phyloP scores from a whole-genome alignment of 2,797 vertebrate species.

The Xiphorhynchus erythropygius region DNA sequence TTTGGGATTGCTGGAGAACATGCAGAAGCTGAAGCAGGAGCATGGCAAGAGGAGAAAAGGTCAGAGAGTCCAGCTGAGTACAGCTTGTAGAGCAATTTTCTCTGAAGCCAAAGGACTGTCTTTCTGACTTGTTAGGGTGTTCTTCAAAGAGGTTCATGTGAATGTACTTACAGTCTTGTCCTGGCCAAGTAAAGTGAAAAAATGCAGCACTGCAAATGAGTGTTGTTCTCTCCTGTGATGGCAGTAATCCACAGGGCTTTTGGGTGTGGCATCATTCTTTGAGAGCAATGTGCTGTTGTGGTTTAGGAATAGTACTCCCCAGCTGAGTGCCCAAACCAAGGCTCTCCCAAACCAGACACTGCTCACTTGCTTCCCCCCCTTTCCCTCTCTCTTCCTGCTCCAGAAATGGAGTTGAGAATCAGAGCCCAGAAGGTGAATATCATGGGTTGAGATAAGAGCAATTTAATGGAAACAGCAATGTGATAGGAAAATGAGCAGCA shows the following conservation, averaged over 20 bases:
- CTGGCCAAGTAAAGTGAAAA: neutral
- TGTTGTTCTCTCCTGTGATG: neutral
- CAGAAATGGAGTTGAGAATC: neutral
- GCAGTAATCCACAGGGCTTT: neutral
- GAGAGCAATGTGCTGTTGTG: neutral
- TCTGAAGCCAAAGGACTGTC: neutral
- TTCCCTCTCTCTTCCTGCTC: neutral
- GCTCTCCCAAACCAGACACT: neutral
- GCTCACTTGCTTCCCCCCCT: neutral
- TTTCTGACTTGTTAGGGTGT: neutral
- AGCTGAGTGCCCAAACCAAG: neutral
- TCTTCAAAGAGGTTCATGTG: neutral
- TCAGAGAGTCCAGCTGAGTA: neutral
- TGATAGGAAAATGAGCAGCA: neutral
- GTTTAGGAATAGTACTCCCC: neutral
- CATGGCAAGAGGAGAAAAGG: neutral
- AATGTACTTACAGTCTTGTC: neutral
- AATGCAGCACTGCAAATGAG: neutral
- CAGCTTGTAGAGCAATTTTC: neutral
- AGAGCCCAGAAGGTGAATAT: neutral
- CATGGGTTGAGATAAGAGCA: neutral
- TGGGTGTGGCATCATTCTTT: neutral
- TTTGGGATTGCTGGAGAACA: neutral
- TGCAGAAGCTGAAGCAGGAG: neutral
- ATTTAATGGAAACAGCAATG: neutral